Percentiles rank a stretch among this genome's conserved stretches.
Evolutionary conservation across 37 sponge, comb jelly and placozoan genomes (phyloP).

Genomic region (Lycopodina hypogea): DNA sequence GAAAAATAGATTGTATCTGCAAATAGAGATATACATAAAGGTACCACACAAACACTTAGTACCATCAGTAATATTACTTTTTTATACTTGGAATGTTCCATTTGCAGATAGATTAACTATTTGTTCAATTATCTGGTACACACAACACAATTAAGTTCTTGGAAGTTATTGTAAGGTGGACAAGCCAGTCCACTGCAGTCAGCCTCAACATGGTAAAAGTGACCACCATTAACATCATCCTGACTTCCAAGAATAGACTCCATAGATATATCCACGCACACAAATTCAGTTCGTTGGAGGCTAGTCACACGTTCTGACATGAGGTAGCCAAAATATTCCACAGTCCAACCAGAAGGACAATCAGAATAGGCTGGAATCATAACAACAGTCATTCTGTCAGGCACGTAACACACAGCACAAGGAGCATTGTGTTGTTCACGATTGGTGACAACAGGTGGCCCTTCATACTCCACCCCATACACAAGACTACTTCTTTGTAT

Average conservation of each 20-base stretch:
- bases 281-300: slow-evolving; percentile 10
- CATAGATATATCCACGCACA: slow-evolving; percentile 37
- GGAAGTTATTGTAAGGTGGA: slow-evolving; percentile 37
- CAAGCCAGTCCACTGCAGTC: slow-evolving; percentile 38
- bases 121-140: slow-evolving; percentile 42
- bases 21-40: no score
- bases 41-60: no score
- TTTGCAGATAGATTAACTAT: no score
- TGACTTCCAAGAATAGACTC: slow-evolving; percentile 22
- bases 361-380: slow-evolving; percentile 34
- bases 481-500: slow-evolving; percentile 12
- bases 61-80: no score
- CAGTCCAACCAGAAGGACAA: slow-evolving; percentile 43
- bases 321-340: slow-evolving; percentile 50
- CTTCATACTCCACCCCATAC: slow-evolving; percentile 48
- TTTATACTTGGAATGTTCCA: no score
- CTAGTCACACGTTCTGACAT: slow-evolving; percentile 15
- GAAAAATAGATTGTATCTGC: no score
- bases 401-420: slow-evolving; percentile 45
- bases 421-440: slow-evolving; percentile 23
- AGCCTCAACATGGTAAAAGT: slow-evolving; percentile 37
- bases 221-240: slow-evolving; percentile 20
- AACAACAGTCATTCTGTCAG: slow-evolving; percentile 1
- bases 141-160: slow-evolving; percentile 59
- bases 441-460: background rate